These are phyloP conservation scores for Pogoniulus pusillus DNA, from an alignment of 2,797 vertebrate species.

Conservation along the genomic window DNA sequence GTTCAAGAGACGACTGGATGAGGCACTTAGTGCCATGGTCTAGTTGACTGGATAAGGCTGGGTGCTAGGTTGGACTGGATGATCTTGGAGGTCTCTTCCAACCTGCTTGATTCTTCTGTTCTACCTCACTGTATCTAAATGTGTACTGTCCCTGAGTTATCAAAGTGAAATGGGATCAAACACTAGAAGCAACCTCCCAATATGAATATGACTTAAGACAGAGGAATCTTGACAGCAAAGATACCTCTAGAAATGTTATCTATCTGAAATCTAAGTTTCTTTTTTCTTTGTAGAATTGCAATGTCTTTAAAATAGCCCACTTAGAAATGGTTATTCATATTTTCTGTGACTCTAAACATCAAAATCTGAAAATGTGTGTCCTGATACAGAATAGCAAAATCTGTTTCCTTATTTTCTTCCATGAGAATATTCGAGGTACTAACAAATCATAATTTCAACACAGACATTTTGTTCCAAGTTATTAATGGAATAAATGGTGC, in stretches of 20 bases:
- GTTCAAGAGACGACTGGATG: too few relatives aligned
- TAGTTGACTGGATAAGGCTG: too few relatives aligned
- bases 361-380: background rate
- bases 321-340: background rate
- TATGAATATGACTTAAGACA: background rate
- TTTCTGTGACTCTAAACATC: background rate
- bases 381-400: background rate
- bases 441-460: background rate
- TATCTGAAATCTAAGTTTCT: background rate
- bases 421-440: background rate
- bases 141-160: background rate
- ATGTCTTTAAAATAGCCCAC: background rate
- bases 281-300: background rate
- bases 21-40: too few relatives aligned
- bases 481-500: background rate
- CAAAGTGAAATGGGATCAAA: background rate
- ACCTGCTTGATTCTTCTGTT: too few relatives aligned
- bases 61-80: too few relatives aligned
- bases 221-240: background rate
- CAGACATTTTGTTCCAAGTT: background rate
- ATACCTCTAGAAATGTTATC: background rate
- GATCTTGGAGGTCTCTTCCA: too few relatives aligned
- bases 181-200: background rate
- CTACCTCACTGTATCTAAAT: background rate
- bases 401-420: background rate